phyloP scores from a whole-genome alignment of 2,113 vertebrate genomes.

The Aegotheles bennettii region DNA sequence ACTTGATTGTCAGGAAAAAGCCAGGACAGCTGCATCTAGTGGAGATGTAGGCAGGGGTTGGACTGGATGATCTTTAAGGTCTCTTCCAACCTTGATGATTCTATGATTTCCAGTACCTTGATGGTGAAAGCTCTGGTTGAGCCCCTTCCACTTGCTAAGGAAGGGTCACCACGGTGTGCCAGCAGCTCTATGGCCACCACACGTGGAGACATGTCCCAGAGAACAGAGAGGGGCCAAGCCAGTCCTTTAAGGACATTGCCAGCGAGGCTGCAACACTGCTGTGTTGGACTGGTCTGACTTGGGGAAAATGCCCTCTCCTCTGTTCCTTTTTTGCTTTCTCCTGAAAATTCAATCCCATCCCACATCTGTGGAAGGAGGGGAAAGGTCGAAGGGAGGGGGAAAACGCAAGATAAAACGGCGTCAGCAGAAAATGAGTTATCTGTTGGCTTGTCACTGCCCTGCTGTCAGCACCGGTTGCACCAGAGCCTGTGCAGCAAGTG shows the following conservation, averaged over 20 bases:
- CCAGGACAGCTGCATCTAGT: not conserved
- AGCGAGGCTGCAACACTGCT: not conserved
- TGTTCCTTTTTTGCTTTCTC: not conserved
- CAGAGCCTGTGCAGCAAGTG: not conserved
- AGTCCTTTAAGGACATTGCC: not conserved
- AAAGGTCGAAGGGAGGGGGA: not conserved
- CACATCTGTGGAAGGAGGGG: not conserved
- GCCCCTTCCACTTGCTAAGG: not conserved
- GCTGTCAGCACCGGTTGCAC: not conserved
- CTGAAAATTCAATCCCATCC: not conserved
- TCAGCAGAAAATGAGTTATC: not conserved
- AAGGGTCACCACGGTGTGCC: not conserved
- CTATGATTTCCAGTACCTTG: not conserved
- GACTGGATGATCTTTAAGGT: too few relatives aligned
- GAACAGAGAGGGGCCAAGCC: not conserved
- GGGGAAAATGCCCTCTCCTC: not conserved
- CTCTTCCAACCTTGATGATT: too few relatives aligned
- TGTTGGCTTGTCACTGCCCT: not conserved
- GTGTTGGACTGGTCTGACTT: not conserved
- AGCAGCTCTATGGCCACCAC: not conserved
- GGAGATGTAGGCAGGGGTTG: too few relatives aligned
- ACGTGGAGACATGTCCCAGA: not conserved
- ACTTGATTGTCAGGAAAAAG: not conserved
- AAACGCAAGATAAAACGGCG: accelerated
- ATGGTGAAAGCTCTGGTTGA: not conserved